These are phyloP conservation scores for Zeugodacus cucurbitae DNA, from an alignment of 1,140 invertebrate genomes.

Conservation along the genomic window DNA sequence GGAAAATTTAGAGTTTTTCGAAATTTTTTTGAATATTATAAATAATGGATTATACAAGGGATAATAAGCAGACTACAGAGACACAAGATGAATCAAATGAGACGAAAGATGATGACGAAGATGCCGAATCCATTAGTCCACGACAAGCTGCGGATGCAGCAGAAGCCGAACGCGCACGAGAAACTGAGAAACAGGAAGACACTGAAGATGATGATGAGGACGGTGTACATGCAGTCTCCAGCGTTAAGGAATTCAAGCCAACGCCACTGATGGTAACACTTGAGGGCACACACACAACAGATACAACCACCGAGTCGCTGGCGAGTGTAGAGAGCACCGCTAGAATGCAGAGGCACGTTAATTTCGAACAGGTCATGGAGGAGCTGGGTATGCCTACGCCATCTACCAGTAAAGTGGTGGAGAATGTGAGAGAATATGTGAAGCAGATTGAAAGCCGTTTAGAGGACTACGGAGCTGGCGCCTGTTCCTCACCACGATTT, in stretches of 20 bases:
- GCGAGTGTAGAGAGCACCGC: background rate
- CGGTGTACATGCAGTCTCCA: background rate
- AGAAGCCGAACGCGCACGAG: background rate
- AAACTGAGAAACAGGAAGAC: background rate
- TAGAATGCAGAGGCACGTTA: background rate
- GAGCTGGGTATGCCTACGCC: background rate
- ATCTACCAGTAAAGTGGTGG: background rate
- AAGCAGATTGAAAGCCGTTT: background rate
- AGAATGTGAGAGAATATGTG: background rate
- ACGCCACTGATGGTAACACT: background rate
- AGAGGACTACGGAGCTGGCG: background rate
- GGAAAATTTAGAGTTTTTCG: conserved; percentile 16
- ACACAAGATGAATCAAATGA: background rate
- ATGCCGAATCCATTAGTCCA: background rate
- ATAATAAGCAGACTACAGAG: background rate
- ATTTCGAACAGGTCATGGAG: conserved; percentile 6
- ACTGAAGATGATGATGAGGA: background rate
- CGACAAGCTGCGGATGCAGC: background rate
- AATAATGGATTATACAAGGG: background rate
- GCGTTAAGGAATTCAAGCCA: background rate
- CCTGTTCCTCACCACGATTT: background rate
- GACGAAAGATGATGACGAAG: background rate
- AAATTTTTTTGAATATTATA: conserved; percentile 13
- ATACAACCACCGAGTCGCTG: background rate
- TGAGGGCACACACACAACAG: conserved; percentile 32